Evolutionary conservation across 1,140 invertebrate species (phyloP), one percentile per base, ranked within the genome.

Genomic region (Sesamia nonagrioides): DNA sequence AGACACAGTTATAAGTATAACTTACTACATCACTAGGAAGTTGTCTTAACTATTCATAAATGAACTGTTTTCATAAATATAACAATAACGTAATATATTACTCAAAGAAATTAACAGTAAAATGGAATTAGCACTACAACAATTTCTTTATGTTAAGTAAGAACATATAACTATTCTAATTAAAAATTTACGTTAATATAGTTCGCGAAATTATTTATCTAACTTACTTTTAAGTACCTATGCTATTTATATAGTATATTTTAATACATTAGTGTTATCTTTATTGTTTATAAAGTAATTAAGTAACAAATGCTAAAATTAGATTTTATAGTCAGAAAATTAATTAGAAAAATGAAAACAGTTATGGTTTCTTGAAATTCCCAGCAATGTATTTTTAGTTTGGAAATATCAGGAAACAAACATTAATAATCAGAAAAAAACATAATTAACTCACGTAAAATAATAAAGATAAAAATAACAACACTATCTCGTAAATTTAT

Each of bases 41-140:
- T 35, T 37, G 18, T 74, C 54, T 42, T 54, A 71, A 71, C 45
- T 52, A 74, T n/a, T 4, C 6, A 72, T 37, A 42, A 37, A 52
- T 72, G 18, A 72, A 48, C 17, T 42, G 56, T 37, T 48, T 73
- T 74, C 45, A 74, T 61, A 74, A 74, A 74, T 74, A 74, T 73
- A 72, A 72, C 69, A 35, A 72, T 15, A 72, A 54, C 35, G n/a
- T 56, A 72, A 21, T 72, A 56, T 56, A 50, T 50, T 50, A 66
- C 61, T 37, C 37, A 42, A 66, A 66, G 15, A 63, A 40, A 8
- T 63, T 40, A 66, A 66, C 61, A 66, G 42, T 66, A 18, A 37
- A 11, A 17, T 66, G 37, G 60, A 66, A 42, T 42, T 66, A 66
- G 37, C 37, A 21, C 61, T 66, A 66, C 37, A 5, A 37, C 42